phyloP scores from a whole-genome alignment of 2,113 vertebrate genomes.

The Sakesphorus luctuosus region DNA sequence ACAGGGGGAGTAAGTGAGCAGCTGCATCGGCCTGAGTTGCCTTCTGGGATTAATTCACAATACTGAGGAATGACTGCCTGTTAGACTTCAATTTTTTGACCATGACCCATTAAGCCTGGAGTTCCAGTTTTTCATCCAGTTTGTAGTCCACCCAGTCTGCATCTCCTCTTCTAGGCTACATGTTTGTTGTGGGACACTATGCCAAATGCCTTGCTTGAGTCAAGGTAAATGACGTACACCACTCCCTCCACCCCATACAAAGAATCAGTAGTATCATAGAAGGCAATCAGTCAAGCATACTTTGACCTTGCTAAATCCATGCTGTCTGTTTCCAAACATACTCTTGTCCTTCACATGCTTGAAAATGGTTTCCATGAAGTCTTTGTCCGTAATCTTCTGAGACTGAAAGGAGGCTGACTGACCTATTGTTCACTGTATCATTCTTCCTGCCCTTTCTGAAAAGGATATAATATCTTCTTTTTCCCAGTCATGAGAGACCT shows the following conservation, averaged over 20 bases:
- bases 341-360: not conserved
- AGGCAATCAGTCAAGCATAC: not conserved
- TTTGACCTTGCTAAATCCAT: not conserved
- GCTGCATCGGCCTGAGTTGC: rapidly evolving
- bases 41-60: not conserved
- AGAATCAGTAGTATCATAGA: not conserved
- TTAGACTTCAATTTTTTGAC: not conserved
- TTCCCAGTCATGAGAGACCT: not conserved
- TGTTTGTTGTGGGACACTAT: not conserved
- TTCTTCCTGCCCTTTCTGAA: not conserved
- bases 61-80: not conserved
- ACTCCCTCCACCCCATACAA: not conserved
- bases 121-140: not conserved
- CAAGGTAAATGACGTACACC: not conserved
- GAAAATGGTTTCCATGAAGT: not conserved
- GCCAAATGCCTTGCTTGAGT: not conserved
- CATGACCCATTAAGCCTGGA: not conserved
- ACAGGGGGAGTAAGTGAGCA: rapidly evolving
- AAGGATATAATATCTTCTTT: not conserved
- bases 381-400: not conserved
- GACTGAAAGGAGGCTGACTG: not conserved
- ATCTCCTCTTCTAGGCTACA: not conserved
- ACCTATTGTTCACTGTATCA: not conserved
- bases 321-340: not conserved
- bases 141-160: not conserved